These are phyloP conservation scores for Mirza zaza DNA, from an alignment of 2,113 vertebrate species.

Conservation along the genomic window DNA sequence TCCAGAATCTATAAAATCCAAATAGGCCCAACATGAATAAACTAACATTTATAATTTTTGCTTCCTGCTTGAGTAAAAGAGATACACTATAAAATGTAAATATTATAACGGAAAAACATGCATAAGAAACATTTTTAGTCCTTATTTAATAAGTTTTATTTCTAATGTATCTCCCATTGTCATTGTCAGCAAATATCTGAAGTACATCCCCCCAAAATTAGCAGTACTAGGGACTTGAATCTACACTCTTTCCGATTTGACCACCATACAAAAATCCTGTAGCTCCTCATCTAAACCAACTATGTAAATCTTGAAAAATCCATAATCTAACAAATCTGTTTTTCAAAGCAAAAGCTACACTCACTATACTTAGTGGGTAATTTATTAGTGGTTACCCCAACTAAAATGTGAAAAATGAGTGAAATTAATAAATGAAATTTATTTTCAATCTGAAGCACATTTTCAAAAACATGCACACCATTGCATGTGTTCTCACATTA, in stretches of 20 bases:
- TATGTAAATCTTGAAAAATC: background rate
- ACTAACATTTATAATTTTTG: slow-evolving; percentile 40
- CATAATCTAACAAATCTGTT: background rate
- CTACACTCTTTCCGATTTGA: background rate
- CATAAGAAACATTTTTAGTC: background rate
- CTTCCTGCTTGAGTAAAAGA: background rate
- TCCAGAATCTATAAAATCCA: slow-evolving; percentile 30
- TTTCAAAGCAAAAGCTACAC: background rate
- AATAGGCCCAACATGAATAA: slow-evolving; percentile 31
- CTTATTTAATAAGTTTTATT: slow-evolving; percentile 26
- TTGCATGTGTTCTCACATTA: background rate
- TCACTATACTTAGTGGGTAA: background rate
- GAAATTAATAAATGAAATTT: slow-evolving; percentile 27
- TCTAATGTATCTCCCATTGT: background rate
- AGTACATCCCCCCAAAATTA: background rate
- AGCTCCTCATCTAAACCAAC: background rate
- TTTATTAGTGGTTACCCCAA: background rate
- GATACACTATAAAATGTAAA: background rate
- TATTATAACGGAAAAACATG: background rate
- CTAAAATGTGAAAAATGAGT: slow-evolving; percentile 13
- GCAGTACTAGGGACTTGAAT: background rate
- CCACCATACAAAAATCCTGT: background rate
- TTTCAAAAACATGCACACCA: background rate
- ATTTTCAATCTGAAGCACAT: slow-evolving; percentile 31
- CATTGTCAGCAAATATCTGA: background rate